Evolutionary conservation across 2,113 vertebrate genomes (phyloP).

Genomic region (Bagarius yarrelli): DNA sequence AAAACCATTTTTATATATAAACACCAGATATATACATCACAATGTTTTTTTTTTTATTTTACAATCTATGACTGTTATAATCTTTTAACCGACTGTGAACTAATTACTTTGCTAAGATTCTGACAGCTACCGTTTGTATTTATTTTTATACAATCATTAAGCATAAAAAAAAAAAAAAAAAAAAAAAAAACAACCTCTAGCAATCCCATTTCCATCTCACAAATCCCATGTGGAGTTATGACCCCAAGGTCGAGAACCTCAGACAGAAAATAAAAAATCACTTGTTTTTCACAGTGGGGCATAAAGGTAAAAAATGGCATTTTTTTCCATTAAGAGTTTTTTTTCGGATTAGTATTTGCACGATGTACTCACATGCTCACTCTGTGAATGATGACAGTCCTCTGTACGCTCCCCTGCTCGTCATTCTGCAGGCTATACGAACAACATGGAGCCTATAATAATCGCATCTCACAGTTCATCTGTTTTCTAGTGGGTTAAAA

Average conservation of each 20-base stretch:
- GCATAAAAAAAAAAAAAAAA: too few species aligned
- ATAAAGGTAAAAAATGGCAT: neutral
- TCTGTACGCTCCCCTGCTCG: neutral
- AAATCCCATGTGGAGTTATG: neutral
- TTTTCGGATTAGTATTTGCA: neutral
- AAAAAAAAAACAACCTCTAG: neutral
- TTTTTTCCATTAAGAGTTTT: neutral
- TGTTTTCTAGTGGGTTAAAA: slow-evolving; percentile 33
- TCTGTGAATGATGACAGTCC: neutral
- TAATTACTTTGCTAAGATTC: neutral
- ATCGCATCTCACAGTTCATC: slow-evolving; percentile 14
- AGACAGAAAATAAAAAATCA: neutral
- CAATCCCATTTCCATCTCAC: neutral
- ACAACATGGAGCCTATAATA: slow-evolving; percentile 4
- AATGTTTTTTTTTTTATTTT: too few species aligned
- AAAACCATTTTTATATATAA: too few species aligned
- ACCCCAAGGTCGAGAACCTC: neutral
- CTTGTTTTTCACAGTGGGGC: neutral
- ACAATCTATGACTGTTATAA: too few species aligned
- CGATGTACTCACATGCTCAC: neutral
- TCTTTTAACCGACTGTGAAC: too few species aligned
- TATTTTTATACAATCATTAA: too few species aligned
- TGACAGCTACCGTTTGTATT: too few species aligned
- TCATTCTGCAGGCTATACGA: neutral
- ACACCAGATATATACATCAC: too few species aligned